Percentiles rank a stretch among this genome's conserved stretches.
Conservation (phyloP, 1,140 invertebrate genomes). For the Conopomorpha cramerella region DNA sequence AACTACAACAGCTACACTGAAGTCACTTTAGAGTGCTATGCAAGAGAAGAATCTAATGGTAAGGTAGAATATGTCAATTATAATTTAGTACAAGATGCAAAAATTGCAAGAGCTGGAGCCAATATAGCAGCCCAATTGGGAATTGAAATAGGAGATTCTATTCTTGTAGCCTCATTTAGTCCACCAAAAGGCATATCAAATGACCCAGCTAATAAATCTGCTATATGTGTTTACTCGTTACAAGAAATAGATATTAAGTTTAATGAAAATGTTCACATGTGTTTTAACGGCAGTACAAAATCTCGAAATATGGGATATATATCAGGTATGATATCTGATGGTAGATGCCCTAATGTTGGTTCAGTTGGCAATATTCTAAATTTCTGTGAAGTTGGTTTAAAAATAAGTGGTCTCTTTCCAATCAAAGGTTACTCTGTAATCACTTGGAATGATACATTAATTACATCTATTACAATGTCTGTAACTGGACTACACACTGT, state of each 20-base stretch:
- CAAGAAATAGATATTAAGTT: constrained; percentile 91
- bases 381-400: constrained; percentile 90
- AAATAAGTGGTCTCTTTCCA: constrained; percentile 87
- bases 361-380: constrained; percentile 88
- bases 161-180: constrained; percentile 85
- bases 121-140: constrained; percentile 81
- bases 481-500: constrained; percentile 88
- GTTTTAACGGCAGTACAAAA: constrained; percentile 91
- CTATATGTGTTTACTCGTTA: constrained; percentile 84
- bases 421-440: constrained; percentile 75
- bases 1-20: constrained; percentile 96
- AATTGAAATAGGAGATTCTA: constrained; percentile 74
- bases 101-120: constrained; percentile 77
- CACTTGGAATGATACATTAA: constrained; percentile 77
- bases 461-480: constrained; percentile 82
- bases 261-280: constrained; percentile 95
- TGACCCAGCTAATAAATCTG: constrained; percentile 76
- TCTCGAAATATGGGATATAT: constrained; percentile 93
- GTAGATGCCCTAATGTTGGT: constrained; percentile 84
- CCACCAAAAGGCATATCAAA: constrained; percentile 82
- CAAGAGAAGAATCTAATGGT: constrained; percentile 51
- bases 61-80: constrained; percentile 67
- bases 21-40: constrained; percentile 85
- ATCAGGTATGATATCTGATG: constrained; percentile 87
- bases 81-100: constrained; percentile 91